These are phyloP conservation scores for Fragum whitleyi DNA, from an alignment of 2,888 invertebrate genomes.

Conservation along the genomic window DNA sequence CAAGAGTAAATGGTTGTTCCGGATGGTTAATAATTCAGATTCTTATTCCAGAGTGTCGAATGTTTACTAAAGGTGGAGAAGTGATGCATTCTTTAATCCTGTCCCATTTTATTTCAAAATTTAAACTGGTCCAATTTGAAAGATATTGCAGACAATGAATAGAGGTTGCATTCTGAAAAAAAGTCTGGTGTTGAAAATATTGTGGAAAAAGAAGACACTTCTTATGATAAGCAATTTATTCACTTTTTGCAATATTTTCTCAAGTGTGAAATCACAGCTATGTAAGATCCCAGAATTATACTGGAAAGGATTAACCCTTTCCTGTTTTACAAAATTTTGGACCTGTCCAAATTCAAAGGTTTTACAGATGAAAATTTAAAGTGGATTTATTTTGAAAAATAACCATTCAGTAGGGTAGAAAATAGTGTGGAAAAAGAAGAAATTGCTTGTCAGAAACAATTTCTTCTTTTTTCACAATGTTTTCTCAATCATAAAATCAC, in stretches of 20 bases:
- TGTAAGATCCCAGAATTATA: no score
- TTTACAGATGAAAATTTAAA: no score
- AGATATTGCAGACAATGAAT: background rate
- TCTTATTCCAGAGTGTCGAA: background rate
- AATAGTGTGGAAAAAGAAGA: no score
- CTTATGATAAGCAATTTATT: background rate
- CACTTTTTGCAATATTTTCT: background rate
- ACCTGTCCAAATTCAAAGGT: no score
- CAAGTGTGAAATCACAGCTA: background rate
- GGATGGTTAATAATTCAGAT: background rate
- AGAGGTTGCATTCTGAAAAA: background rate
- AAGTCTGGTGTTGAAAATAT: background rate
- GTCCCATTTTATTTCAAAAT: background rate
- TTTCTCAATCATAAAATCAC: no score
- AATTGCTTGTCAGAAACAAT: no score
- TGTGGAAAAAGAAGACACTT: background rate
- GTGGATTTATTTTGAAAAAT: no score
- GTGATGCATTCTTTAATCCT: background rate
- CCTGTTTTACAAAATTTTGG: no score
- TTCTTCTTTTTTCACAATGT: no score
- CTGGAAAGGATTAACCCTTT: no score
- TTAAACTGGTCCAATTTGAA: conserved; percentile 8
- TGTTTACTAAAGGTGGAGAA: background rate
- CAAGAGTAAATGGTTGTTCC: background rate
- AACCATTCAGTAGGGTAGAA: no score